phyloP scores from a whole-genome alignment of 2,113 vertebrate species.

The Heterochromis multidens region DNA sequence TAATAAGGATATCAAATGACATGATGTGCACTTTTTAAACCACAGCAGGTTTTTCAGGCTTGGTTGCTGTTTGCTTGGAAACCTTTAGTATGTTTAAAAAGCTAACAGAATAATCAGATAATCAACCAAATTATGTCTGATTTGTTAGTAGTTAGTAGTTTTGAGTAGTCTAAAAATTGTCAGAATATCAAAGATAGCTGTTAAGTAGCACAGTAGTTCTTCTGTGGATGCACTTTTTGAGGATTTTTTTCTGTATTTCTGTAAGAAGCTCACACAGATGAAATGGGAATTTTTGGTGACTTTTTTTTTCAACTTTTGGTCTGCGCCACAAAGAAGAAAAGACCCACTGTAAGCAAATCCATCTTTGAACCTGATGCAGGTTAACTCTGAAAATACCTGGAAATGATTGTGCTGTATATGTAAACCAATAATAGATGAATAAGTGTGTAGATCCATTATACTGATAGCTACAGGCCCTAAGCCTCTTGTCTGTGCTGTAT shows the following conservation, averaged over 20 bases:
- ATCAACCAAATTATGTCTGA: too few relatives aligned
- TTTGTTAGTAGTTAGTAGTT: too few relatives aligned
- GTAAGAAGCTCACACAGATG: rapidly evolving
- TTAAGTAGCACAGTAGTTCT: background rate
- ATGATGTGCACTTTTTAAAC: background rate
- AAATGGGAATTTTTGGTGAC: background rate
- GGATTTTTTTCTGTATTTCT: background rate
- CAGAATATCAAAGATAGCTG: background rate
- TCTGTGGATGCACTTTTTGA: background rate
- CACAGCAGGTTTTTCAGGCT: background rate
- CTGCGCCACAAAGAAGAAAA: background rate
- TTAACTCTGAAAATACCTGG: rapidly evolving
- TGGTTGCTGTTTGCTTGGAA: background rate
- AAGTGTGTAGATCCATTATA: rapidly evolving
- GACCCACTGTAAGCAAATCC: background rate
- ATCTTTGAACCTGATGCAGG: background rate
- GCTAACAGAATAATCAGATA: too few relatives aligned
- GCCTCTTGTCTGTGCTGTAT: background rate
- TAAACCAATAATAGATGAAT: background rate
- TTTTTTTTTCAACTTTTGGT: background rate
- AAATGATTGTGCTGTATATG: background rate
- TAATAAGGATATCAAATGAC: too few relatives aligned
- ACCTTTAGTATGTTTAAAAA: too few relatives aligned
- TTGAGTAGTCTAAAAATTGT: background rate
- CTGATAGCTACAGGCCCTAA: background rate